These are phyloP conservation scores for Itoplectis maculator DNA, from an alignment of 2,888 invertebrate species.

Conservation along the genomic window DNA sequence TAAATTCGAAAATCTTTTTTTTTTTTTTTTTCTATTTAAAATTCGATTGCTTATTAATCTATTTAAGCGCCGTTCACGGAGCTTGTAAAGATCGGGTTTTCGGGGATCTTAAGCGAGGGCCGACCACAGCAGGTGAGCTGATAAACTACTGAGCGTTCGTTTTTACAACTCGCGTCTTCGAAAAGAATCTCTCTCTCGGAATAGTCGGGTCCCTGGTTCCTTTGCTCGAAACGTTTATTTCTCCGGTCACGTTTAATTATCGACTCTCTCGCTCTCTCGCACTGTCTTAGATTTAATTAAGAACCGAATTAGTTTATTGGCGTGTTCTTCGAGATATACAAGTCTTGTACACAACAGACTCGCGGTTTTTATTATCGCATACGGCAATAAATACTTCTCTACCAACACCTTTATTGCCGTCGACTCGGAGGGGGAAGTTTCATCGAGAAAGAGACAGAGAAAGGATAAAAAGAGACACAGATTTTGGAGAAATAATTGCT, in stretches of 20 bases:
- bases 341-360: conserved; percentile 14
- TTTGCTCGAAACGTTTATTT: conserved; percentile 52
- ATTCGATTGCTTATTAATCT: background rate
- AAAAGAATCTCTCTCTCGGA: conserved; percentile 21
- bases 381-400: conserved; percentile 76
- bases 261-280: conserved; percentile 66
- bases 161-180: conserved; percentile 34
- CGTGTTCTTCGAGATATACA: conserved; percentile 53
- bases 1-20: too few relatives aligned
- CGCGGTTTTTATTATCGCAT: conserved; percentile 72
- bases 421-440: conserved; percentile 7
- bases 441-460: background rate
- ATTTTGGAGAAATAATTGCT: conserved; percentile 27
- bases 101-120: conserved; percentile 63
- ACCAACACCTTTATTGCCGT: conserved; percentile 75
- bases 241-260: conserved; percentile 58
- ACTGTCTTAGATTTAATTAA: conserved; percentile 83
- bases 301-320: conserved; percentile 82
- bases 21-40: too few relatives aligned
- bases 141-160: conserved; percentile 37
- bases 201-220: conserved; percentile 23
- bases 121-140: conserved; percentile 46
- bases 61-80: background rate
- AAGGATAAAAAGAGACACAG: too few relatives aligned
- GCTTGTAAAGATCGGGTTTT: conserved; percentile 11